phyloP scores from a whole-genome alignment of 1,140 invertebrate genomes.

The Caenorhabditis remanei region DNA sequence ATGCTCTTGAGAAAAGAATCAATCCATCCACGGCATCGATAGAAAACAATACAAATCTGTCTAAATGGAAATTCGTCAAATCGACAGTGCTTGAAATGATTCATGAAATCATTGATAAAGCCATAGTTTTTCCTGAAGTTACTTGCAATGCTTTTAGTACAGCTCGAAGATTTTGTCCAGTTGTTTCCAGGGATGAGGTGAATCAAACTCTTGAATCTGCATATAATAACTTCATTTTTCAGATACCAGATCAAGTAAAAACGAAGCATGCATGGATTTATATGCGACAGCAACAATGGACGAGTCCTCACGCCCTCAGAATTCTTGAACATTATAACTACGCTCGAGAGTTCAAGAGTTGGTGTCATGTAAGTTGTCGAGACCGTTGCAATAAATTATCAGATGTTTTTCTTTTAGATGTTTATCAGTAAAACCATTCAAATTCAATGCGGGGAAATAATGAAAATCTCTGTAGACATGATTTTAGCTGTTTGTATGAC shows the following conservation, averaged over 20 bases:
- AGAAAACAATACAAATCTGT: not conserved
- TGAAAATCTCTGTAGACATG: not conserved
- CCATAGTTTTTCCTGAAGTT: not conserved
- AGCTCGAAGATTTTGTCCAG: constrained; percentile 34
- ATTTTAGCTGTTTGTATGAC: not conserved
- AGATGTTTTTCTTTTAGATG: not conserved
- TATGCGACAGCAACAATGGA: constrained; percentile 7
- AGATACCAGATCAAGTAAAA: not conserved
- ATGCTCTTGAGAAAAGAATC: not conserved
- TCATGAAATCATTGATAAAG: not conserved
- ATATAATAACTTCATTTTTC: not conserved
- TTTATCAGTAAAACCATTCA: constrained; percentile 5
- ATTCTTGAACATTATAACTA: not conserved
- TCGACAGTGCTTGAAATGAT: not conserved
- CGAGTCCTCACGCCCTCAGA: constrained; percentile 26
- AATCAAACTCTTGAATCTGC: not conserved
- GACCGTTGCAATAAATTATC: not conserved
- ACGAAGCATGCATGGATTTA: constrained; percentile 10
- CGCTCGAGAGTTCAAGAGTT: not conserved
- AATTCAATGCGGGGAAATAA: constrained; percentile 3
- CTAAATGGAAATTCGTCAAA: constrained; percentile 1
- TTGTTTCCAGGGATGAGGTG: constrained; percentile 9
- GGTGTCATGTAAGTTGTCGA: constrained; percentile 22
- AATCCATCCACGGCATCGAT: not conserved
- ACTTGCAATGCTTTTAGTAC: not conserved